Evolutionary conservation across 2,797 vertebrate genomes (phyloP).

Genomic region (Cirrhinus mrigala): DNA sequence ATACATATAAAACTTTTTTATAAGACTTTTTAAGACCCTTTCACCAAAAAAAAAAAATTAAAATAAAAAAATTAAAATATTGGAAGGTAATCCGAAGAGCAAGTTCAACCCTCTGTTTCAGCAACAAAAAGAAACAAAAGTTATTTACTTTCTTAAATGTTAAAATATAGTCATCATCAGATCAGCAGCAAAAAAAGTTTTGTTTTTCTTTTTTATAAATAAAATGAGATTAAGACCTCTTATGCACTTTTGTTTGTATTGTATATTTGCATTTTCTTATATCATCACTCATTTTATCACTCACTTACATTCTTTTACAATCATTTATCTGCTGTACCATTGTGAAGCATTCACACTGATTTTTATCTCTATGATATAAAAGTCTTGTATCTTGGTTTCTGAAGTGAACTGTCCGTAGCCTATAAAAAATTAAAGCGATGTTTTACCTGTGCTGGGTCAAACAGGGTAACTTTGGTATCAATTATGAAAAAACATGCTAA

Average conservation of each 20-base stretch:
- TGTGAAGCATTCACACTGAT: neutral
- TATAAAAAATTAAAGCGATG: no score
- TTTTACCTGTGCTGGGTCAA: no score
- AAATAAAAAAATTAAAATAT: no score
- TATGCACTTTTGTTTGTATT: neutral
- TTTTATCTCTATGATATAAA: neutral
- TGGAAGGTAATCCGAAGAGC: neutral
- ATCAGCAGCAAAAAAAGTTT: neutral
- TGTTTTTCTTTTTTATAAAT: no score
- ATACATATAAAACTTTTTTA: slow-evolving; percentile 3
- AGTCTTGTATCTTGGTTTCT: no score
- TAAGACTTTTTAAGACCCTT: neutral
- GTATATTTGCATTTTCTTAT: neutral
- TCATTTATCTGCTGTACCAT: neutral
- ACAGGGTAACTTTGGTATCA: no score
- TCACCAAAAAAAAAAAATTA: neutral
- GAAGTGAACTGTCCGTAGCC: no score
- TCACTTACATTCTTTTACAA: neutral
- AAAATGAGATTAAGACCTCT: neutral
- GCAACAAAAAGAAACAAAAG: neutral
- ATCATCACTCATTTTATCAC: neutral
- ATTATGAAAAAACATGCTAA: no score
- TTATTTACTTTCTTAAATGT: neutral
- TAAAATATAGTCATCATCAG: neutral
- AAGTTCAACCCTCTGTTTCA: neutral